Evolutionary conservation across 1,140 invertebrate species (phyloP), one percentile per base, ranked within the genome.

Genomic region (Philopotamus ludificatus): DNA sequence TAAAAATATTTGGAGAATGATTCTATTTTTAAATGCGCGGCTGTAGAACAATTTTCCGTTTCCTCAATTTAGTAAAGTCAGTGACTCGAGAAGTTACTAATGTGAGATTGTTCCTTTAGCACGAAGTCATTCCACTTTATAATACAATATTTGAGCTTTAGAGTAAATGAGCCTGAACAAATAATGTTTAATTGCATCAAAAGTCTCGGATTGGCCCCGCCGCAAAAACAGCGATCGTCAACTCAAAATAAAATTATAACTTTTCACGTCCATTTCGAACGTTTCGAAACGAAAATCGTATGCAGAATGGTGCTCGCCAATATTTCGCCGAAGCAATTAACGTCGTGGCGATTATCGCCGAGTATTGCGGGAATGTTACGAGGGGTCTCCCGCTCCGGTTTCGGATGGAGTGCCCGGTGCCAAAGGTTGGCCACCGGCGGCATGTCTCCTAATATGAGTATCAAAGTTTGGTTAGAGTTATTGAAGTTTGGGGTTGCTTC

Each of bases 171-270:
- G 4, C 61, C 62, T 16, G 66, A 68, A 68, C 66, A 65, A 68
- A 65, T 68, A 68, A 60, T 68, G 66, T 68, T 64, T 68, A 68
- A 68, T 68, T 68, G 66, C 66, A 50, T 64, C 66, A 65, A 60
- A 65, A 63, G 66, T 63, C 41, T 49, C 39, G 15, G 28, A 16
- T 55, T 65, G 16, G 22, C 34, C 4, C 18, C 16, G 59, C 7
- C 4, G 18, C 10, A 16, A 3, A 16, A 7, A 4, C 44, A 47
- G 44, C 8, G 44, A 20, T 20, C 10, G 10, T 7, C 44, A 47
- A 47, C 44, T 3, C n/a, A n/a, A n/a, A n/a, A n/a, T n/a, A n/a
- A n/a, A n/a, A n/a, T n/a, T n/a, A n/a, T n/a, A n/a, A n/a, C n/a
- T n/a, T n/a, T n/a, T n/a, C n/a, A n/a, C n/a, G n/a, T n/a, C n/a